Percentiles rank a stretch among this genome's conserved stretches.
Conservation (phyloP, 2,888 invertebrate genomes). For the Leptinotarsa peninsularis region DNA sequence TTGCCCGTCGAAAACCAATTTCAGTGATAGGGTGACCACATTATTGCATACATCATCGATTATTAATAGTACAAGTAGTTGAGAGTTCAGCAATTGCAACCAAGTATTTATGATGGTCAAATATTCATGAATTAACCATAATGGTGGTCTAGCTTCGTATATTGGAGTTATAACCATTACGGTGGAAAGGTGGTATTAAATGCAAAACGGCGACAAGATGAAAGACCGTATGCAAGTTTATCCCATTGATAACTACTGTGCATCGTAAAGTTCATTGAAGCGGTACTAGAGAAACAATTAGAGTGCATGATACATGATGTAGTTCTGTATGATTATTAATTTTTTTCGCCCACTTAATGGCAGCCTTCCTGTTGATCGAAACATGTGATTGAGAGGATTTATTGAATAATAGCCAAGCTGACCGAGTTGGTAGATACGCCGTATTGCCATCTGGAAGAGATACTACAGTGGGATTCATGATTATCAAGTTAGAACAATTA, state of each 20-base stretch:
- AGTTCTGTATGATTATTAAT: neutral
- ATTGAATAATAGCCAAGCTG: slow-evolving; percentile 7
- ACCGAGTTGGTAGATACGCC: neutral
- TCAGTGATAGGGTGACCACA: too few species aligned
- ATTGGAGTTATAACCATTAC: slow-evolving; percentile 5
- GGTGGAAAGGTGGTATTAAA: neutral
- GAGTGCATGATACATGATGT: neutral
- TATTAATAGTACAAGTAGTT: neutral
- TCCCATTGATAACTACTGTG: slow-evolving; percentile 18
- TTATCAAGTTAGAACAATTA: neutral
- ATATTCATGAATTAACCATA: neutral
- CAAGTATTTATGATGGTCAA: neutral
- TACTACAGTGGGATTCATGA: neutral
- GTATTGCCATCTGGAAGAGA: too few species aligned
- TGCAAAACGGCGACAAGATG: slow-evolving; percentile 13
- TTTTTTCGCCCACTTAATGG: slow-evolving; percentile 3
- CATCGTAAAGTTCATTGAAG: slow-evolving; percentile 14
- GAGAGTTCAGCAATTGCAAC: neutral
- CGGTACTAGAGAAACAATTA: slow-evolving; percentile 9
- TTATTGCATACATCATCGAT: neutral
- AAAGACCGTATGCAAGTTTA: slow-evolving; percentile 4
- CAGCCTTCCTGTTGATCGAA: slow-evolving; percentile 1
- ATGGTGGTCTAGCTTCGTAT: neutral
- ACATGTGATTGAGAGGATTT: neutral
- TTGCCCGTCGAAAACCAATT: too few species aligned